Conservation (phyloP, 2,113 vertebrate species). For the Prionailurus bengalensis region DNA sequence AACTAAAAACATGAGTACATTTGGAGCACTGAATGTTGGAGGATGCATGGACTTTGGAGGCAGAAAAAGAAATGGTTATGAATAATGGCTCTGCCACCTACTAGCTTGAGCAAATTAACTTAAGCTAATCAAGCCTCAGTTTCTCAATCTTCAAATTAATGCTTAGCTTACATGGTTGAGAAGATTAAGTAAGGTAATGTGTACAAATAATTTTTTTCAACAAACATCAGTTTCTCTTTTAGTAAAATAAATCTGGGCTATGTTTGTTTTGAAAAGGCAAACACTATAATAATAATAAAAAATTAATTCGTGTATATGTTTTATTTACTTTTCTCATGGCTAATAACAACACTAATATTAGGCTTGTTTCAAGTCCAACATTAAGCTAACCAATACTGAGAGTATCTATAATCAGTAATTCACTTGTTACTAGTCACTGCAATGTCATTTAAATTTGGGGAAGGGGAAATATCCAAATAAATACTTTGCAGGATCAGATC, state of each 20-base stretch:
- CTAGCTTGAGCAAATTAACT: neutral
- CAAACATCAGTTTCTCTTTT: constrained; percentile 26
- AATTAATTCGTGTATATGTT: neutral
- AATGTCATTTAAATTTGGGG: neutral
- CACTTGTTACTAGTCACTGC: neutral
- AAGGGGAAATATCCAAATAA: neutral
- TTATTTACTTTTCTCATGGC: neutral
- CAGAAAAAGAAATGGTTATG: neutral
- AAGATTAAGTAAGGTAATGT: neutral
- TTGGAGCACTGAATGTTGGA: neutral
- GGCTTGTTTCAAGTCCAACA: neutral
- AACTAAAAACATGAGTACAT: neutral
- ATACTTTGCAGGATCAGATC: neutral
- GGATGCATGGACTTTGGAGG: neutral
- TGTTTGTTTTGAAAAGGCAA: constrained; percentile 18
- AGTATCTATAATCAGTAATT: neutral
- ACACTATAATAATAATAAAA: neutral
- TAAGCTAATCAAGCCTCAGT: neutral
- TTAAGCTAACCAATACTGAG: neutral
- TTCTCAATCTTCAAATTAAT: neutral
- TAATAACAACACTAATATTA: neutral
- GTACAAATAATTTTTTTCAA: neutral
- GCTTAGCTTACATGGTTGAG: neutral
- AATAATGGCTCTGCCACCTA: neutral
- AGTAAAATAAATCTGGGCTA: constrained; percentile 9